Percentiles rank a stretch among this genome's conserved stretches.
Evolutionary conservation across 2,888 invertebrate genomes (phyloP).

Genomic region (Diaprepes abbreviatus): DNA sequence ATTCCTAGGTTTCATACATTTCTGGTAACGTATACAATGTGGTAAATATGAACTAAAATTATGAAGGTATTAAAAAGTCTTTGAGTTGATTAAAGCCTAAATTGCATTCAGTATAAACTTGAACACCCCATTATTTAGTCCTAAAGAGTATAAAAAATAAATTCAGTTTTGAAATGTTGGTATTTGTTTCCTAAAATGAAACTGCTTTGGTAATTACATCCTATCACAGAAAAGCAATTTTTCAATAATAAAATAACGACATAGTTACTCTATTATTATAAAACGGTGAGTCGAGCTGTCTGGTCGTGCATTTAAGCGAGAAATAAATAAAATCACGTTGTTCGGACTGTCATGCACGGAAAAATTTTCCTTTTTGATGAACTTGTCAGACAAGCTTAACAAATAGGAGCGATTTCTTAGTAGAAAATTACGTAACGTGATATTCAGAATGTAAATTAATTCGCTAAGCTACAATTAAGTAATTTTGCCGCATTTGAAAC

Average conservation of each 20-base stretch:
- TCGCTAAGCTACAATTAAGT: conserved; percentile 35
- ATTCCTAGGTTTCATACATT: no score
- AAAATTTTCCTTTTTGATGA: conserved; percentile 10
- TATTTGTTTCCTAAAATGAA: no score
- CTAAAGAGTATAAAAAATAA: no score
- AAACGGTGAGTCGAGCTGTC: conserved; percentile 21
- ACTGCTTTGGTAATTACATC: no score
- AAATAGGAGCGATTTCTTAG: conserved; percentile 33
- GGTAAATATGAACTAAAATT: no score
- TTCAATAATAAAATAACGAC: not conserved
- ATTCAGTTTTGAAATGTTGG: no score
- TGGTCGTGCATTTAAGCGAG: not conserved
- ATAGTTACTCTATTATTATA: not conserved
- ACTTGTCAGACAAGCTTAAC: conserved; percentile 26
- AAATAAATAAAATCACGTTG: conserved; percentile 16
- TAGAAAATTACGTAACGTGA: conserved; percentile 37
- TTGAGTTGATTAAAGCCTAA: no score
- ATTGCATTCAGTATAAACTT: no score
- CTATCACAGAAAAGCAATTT: no score
- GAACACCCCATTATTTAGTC: no score
- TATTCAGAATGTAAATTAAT: conserved; percentile 35
- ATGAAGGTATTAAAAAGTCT: no score
- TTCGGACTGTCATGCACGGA: conserved; percentile 16
- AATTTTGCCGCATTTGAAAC: conserved; percentile 40
- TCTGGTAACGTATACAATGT: no score